Percentiles rank a stretch among this genome's conserved stretches.
phyloP scores from a whole-genome alignment of 2,113 vertebrate genomes.

The Semnornis frantzii region DNA sequence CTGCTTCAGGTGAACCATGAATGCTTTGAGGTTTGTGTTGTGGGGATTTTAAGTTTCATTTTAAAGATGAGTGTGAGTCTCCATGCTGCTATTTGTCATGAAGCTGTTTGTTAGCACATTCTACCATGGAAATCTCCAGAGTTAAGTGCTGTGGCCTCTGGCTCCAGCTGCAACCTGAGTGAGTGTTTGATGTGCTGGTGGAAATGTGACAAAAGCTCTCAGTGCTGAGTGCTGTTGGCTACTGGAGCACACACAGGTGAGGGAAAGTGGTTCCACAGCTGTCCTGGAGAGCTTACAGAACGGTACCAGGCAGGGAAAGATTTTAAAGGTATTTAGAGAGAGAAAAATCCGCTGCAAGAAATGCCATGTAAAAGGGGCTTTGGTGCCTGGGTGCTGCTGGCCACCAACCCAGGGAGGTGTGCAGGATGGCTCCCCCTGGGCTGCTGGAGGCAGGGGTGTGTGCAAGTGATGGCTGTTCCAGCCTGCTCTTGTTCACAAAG shows the following conservation, averaged over 20 bases:
- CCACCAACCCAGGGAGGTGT: accelerated
- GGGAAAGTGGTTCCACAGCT: accelerated
- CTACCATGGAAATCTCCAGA: background rate
- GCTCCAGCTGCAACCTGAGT: accelerated
- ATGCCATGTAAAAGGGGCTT: accelerated
- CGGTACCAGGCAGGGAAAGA: accelerated
- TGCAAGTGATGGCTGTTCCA: accelerated
- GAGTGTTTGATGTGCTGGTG: accelerated
- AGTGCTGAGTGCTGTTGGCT: accelerated
- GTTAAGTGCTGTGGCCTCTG: accelerated
- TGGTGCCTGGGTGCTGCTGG: background rate
- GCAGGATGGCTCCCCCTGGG: background rate
- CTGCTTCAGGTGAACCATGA: background rate
- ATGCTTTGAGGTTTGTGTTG: accelerated
- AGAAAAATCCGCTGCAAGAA: background rate
- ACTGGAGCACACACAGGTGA: background rate
- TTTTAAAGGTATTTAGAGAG: accelerated
- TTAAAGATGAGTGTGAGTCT: background rate
- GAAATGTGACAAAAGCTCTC: accelerated
- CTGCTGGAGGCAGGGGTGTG: accelerated
- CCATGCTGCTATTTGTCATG: accelerated
- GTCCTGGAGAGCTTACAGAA: accelerated
- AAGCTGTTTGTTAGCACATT: background rate
- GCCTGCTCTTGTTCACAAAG: background rate
- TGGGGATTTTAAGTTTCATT: accelerated